phyloP scores from a whole-genome alignment of 1,140 invertebrate genomes.

The Arctopsyche grandis region DNA sequence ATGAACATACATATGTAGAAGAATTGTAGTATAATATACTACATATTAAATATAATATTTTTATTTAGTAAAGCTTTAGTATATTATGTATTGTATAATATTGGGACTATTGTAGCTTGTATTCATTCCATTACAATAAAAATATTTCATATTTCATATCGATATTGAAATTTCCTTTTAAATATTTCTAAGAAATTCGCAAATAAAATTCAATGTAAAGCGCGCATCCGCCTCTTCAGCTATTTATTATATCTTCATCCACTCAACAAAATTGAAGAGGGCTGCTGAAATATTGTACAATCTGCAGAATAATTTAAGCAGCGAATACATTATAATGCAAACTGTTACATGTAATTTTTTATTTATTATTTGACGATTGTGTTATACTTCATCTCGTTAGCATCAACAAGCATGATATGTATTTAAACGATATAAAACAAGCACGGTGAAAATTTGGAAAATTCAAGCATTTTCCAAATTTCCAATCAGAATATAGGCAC shows the following conservation, averaged over 20 bases:
- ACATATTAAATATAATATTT: too few relatives aligned
- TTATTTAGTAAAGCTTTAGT: neutral
- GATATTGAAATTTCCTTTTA: neutral
- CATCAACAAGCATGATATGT: too few relatives aligned
- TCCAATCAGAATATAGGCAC: too few relatives aligned
- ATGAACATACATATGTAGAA: too few relatives aligned
- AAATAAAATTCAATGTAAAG: neutral
- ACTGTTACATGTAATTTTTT: too few relatives aligned
- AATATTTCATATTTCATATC: neutral
- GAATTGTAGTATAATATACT: too few relatives aligned
- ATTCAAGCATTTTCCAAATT: too few relatives aligned
- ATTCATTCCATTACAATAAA: neutral
- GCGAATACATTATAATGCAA: neutral
- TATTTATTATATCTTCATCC: conserved; percentile 39
- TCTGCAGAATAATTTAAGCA: conserved; percentile 12
- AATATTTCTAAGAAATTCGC: neutral
- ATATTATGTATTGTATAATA: too few relatives aligned
- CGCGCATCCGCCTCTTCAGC: neutral
- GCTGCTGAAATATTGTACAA: conserved; percentile 34
- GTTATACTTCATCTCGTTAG: too few relatives aligned
- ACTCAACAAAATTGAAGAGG: conserved; percentile 32
- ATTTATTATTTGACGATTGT: too few relatives aligned
- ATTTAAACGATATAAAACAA: too few relatives aligned
- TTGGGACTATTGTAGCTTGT: neutral
- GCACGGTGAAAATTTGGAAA: too few relatives aligned